These are phyloP conservation scores for Tromatobia lineatoria DNA, from an alignment of 2,888 invertebrate species.

Conservation along the genomic window DNA sequence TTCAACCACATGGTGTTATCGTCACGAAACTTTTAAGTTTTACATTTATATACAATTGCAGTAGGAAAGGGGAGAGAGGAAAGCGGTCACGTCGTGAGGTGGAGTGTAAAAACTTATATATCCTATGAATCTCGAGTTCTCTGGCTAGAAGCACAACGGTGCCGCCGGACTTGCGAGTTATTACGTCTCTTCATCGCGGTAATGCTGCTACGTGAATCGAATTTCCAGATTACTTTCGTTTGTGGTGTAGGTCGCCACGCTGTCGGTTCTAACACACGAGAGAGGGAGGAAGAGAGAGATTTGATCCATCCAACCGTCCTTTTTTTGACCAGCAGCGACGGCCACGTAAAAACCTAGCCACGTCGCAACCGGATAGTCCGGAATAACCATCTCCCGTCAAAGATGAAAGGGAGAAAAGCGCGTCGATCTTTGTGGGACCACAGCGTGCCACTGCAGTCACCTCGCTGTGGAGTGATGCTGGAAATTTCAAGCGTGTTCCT, in stretches of 20 bases:
- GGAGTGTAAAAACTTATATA: not conserved
- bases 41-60: not conserved
- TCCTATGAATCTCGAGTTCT: not conserved
- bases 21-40: not conserved
- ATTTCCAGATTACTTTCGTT: conserved; percentile 46
- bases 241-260: not conserved
- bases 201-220: conserved; percentile 67
- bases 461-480: conserved; percentile 21
- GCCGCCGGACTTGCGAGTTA: conserved; percentile 44
- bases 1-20: not conserved
- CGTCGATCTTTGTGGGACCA: conserved; percentile 44
- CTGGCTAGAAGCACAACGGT: not conserved
- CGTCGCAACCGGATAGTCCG: conserved; percentile 36
- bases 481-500: conserved; percentile 36
- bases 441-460: conserved; percentile 19
- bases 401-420: conserved; percentile 5
- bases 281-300: not conserved
- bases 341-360: conserved; percentile 30
- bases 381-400: conserved; percentile 51
- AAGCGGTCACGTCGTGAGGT: not conserved
- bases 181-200: conserved; percentile 61
- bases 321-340: not conserved
- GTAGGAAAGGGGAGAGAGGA: not conserved
- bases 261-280: conserved; percentile 26
- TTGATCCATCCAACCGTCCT: conserved; percentile 14